Conservation (phyloP, 2,797 vertebrate species). For the Helostoma temminkii region DNA sequence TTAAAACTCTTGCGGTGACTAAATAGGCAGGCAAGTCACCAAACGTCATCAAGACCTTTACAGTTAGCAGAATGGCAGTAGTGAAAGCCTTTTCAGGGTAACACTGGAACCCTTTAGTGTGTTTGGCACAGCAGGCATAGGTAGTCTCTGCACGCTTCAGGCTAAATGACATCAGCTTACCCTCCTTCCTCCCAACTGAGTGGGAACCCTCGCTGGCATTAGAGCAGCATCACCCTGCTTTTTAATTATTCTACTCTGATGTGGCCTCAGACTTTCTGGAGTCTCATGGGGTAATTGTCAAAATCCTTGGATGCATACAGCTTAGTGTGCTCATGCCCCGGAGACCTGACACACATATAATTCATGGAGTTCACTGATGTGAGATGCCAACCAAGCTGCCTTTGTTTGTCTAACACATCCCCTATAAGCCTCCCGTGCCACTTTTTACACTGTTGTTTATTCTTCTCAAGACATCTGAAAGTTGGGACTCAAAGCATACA, state of each 20-base stretch:
- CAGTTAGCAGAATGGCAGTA: slow-evolving; percentile 49
- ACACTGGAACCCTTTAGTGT: slow-evolving; percentile 49
- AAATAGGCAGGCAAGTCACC: slow-evolving; percentile 32
- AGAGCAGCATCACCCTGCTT: slow-evolving; percentile 78
- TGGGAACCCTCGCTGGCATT: slow-evolving; percentile 63
- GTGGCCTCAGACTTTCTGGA: slow-evolving; percentile 85
- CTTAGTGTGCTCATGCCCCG: slow-evolving; percentile 74
- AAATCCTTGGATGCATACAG: slow-evolving; percentile 80
- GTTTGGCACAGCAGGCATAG: slow-evolving; percentile 50
- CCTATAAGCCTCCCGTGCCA: slow-evolving; percentile 53
- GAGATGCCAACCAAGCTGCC: slow-evolving; percentile 61
- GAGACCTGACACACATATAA: slow-evolving; percentile 72
- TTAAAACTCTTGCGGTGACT: slow-evolving; percentile 17
- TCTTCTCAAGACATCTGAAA: slow-evolving; percentile 65
- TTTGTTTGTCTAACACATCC: slow-evolving; percentile 67
- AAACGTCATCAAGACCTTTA: slow-evolving; percentile 45
- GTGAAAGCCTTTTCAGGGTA: slow-evolving; percentile 62
- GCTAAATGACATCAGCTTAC: slow-evolving; percentile 68
- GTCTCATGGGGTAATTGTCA: slow-evolving; percentile 84
- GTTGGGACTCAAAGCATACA: slow-evolving; percentile 44
- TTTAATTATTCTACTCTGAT: slow-evolving; percentile 79
- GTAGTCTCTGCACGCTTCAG: slow-evolving; percentile 48
- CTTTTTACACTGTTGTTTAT: slow-evolving; percentile 64
- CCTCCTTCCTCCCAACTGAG: slow-evolving; percentile 60
- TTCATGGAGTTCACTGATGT: slow-evolving; percentile 69